Evolutionary conservation across 2,888 invertebrate species (phyloP).

Genomic region (Drosophila barbarae): DNA sequence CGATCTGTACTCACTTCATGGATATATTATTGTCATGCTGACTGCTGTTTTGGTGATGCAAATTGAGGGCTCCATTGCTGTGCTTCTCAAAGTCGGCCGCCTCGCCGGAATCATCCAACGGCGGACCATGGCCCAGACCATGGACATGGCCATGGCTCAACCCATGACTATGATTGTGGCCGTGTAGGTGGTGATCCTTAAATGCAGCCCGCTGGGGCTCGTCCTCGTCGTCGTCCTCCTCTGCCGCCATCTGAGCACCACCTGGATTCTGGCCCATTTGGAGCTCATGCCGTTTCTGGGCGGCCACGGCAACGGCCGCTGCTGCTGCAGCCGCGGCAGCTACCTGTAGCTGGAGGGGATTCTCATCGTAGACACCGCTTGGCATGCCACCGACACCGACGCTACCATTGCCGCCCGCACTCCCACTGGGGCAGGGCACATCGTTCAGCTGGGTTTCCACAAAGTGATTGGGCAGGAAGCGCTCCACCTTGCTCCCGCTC

Average conservation of each 20-base stretch:
- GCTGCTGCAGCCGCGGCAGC: conserved; percentile 64
- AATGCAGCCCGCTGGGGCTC: conserved; percentile 35
- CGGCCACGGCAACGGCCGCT: conserved; percentile 60
- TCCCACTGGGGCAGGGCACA: conserved; percentile 8
- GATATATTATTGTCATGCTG: conserved; percentile 73
- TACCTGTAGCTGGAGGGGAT: conserved; percentile 59
- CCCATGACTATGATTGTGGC: conserved; percentile 21
- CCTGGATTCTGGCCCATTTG: conserved; percentile 32
- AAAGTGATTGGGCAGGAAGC: conserved; percentile 78
- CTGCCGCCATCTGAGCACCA: conserved; percentile 13
- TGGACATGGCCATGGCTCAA: conserved; percentile 8
- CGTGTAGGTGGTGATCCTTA: conserved; percentile 40
- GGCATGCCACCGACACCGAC: conserved; percentile 14
- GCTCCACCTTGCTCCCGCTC: conserved; percentile 76
- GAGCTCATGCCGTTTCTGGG: conserved; percentile 51
- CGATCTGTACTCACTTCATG: conserved; percentile 73
- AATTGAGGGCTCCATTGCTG: conserved; percentile 72
- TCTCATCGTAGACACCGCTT: conserved; percentile 56
- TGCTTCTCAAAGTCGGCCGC: conserved; percentile 70
- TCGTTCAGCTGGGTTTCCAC: conserved; percentile 77
- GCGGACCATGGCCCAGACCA: conserved; percentile 28
- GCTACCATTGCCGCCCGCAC: conserved; percentile 20
- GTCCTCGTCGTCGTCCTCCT: conserved; percentile 47
- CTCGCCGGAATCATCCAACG: conserved; percentile 55
- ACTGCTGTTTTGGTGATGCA: conserved; percentile 62